phyloP scores from a whole-genome alignment of 1,140 invertebrate genomes.

The Drosophila cardini region DNA sequence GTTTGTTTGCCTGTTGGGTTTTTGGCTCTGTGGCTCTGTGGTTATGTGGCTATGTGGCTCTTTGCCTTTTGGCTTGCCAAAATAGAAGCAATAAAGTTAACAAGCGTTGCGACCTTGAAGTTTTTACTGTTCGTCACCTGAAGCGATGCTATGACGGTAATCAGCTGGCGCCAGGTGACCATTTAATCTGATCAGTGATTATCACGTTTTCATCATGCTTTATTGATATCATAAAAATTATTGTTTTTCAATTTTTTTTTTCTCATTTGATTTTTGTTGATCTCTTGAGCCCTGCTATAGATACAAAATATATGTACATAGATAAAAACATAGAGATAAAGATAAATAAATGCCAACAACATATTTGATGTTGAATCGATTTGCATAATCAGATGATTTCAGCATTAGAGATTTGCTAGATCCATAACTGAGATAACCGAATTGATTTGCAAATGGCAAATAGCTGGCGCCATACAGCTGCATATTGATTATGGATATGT shows the following conservation, averaged over 20 bases:
- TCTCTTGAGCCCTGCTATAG: slow-evolving; percentile 48
- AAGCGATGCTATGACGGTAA: slow-evolving; percentile 69
- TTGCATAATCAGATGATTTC: slow-evolving; percentile 71
- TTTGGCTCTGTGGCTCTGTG: too few relatives aligned
- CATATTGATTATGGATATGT: slow-evolving; percentile 61
- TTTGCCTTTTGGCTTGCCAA: slow-evolving; percentile 37
- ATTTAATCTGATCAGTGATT: slow-evolving; percentile 82
- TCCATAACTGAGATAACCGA: slow-evolving; percentile 70
- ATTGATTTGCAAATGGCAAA: slow-evolving; percentile 78
- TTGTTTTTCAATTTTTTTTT: slow-evolving; percentile 63
- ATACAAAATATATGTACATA: slow-evolving; percentile 33
- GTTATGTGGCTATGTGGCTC: too few relatives aligned
- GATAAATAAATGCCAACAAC: slow-evolving; percentile 57
- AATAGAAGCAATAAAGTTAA: slow-evolving; percentile 78
- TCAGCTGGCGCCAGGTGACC: slow-evolving; percentile 76
- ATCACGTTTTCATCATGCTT: slow-evolving; percentile 82
- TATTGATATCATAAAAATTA: slow-evolving; percentile 82
- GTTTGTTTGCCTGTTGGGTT: slow-evolving; percentile 20
- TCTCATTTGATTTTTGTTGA: slow-evolving; percentile 2
- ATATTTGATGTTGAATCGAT: slow-evolving; percentile 67
- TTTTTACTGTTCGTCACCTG: slow-evolving; percentile 77
- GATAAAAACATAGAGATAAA: slow-evolving; percentile 7
- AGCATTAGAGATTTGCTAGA: slow-evolving; percentile 60
- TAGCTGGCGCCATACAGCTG: slow-evolving; percentile 58
- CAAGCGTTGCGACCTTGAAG: slow-evolving; percentile 76